Conservation (phyloP, 2,113 vertebrate species). For the Cololabis saira region DNA sequence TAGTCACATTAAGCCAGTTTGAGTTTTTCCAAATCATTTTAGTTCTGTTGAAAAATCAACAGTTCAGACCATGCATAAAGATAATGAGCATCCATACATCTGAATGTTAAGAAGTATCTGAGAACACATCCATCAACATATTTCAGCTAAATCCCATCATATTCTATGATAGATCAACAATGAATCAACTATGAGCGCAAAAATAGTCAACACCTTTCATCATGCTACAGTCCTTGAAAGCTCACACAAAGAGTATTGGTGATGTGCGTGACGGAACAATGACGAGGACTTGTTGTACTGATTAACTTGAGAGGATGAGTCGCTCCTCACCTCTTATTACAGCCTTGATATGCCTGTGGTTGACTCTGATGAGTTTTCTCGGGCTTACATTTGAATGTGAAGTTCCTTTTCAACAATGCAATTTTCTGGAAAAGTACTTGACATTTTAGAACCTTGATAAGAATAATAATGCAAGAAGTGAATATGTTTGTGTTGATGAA, state of each 20-base stretch:
- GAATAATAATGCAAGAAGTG: slow-evolving; percentile 36
- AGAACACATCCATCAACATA: neutral
- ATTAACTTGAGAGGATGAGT: slow-evolving; percentile 19
- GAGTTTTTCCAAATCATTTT: neutral
- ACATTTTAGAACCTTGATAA: slow-evolving; percentile 38
- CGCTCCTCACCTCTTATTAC: slow-evolving; percentile 4
- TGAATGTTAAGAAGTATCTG: neutral
- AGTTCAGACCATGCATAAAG: neutral
- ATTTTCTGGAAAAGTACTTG: slow-evolving; percentile 12
- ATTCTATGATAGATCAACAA: neutral
- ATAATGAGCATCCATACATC: neutral
- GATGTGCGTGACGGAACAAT: slow-evolving; percentile 10
- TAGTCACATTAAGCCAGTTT: neutral
- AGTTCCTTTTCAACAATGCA: neutral
- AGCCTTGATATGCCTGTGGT: slow-evolving; percentile 7
- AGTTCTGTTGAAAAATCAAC: neutral
- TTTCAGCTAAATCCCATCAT: slow-evolving; percentile 1
- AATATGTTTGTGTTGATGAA: slow-evolving; percentile 38
- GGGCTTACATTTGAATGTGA: slow-evolving; percentile 1
- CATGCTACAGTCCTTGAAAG: slow-evolving; percentile 10
- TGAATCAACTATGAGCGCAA: neutral
- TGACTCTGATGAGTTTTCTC: slow-evolving; percentile 18
- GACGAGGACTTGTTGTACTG: slow-evolving; percentile 6
- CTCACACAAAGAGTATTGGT: slow-evolving; percentile 15
- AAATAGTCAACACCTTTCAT: slow-evolving; percentile 10